phyloP scores from a whole-genome alignment of 2,113 vertebrate species.

The Mirounga angustirostris region DNA sequence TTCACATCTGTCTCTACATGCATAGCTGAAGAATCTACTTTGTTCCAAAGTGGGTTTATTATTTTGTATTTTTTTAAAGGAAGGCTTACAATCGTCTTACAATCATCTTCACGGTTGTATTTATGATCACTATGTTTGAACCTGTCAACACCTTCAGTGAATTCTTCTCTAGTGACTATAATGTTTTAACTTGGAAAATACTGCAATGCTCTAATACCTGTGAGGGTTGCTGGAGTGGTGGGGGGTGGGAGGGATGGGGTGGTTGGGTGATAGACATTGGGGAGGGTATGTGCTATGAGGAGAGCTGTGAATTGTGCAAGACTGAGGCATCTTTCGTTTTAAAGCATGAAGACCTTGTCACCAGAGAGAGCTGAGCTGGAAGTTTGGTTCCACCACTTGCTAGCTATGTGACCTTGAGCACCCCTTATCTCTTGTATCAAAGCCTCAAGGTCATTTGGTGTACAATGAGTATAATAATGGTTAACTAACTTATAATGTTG shows the following conservation, averaged over 20 bases:
- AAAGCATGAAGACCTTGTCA: background rate
- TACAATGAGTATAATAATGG: background rate
- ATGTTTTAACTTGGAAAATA: constrained; percentile 39
- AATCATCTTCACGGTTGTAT: background rate
- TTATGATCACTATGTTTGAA: background rate
- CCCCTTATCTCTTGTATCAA: background rate
- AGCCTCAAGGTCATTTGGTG: background rate
- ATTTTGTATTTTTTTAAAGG: constrained; percentile 22
- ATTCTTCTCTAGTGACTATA: background rate
- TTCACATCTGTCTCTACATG: background rate
- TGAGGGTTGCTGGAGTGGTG: background rate
- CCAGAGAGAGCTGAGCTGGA: background rate
- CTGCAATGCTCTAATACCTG: background rate
- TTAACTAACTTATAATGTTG: background rate
- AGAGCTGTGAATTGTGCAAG: too few relatives aligned
- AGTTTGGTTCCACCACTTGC: background rate
- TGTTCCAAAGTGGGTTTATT: background rate
- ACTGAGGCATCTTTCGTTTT: background rate
- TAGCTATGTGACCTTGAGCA: background rate
- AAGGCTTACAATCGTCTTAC: background rate
- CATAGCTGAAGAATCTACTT: constrained; percentile 14
- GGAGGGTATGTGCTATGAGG: too few relatives aligned
- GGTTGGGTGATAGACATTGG: too few relatives aligned
- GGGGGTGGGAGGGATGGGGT: too few relatives aligned
- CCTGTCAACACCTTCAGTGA: background rate